Evolutionary conservation across 2,888 invertebrate genomes (phyloP).

Genomic region (Hypomecis atomaria): DNA sequence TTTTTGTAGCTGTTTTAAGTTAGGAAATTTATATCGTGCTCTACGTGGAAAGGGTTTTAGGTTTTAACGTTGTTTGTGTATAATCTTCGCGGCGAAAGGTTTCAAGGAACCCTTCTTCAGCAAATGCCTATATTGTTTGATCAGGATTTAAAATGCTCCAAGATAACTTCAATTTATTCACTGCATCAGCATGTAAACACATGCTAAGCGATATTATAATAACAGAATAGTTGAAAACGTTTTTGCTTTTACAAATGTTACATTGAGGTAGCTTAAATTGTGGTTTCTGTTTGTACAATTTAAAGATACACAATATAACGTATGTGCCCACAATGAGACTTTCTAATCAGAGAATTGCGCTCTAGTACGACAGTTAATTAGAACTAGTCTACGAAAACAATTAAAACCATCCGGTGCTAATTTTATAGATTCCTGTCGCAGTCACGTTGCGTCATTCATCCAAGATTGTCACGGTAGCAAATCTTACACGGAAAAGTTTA

Average conservation of each 20-base stretch:
- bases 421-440: constrained; percentile 29
- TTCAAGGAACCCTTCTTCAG: constrained; percentile 12
- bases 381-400: constrained; percentile 18
- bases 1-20: not conserved
- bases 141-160: constrained; percentile 13
- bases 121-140: constrained; percentile 9
- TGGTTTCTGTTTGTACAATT: not conserved
- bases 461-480: constrained; percentile 29
- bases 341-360: not conserved
- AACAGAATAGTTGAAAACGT: not conserved
- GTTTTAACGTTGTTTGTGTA: constrained; percentile 1
- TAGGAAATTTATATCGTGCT: not conserved
- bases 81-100: not conserved
- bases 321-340: not conserved
- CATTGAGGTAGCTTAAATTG: too few relatives aligned
- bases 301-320: not conserved
- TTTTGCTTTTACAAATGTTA: too few relatives aligned
- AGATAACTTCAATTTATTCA: constrained; percentile 9
- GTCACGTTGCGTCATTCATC: constrained; percentile 35
- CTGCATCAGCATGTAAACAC: not conserved
- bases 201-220: not conserved
- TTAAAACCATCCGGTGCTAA: constrained; percentile 26
- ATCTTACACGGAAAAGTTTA: constrained; percentile 14
- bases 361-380: constrained; percentile 3
- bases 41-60: not conserved